phyloP scores from a whole-genome alignment of 2,113 vertebrate genomes.

The Bungarus multicinctus region DNA sequence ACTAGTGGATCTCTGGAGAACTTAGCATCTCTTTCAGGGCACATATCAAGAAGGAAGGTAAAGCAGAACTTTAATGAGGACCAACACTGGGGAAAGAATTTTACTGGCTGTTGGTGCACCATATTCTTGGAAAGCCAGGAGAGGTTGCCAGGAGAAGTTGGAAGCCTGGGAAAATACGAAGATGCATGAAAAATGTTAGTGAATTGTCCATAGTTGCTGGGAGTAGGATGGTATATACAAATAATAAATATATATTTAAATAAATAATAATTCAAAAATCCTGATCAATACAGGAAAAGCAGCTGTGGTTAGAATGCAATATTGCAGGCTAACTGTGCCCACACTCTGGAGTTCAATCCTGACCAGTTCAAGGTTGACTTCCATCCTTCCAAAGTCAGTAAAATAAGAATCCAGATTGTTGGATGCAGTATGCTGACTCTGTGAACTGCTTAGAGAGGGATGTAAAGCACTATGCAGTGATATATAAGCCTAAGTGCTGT shows the following conservation, averaged over 20 bases:
- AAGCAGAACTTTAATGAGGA: neutral
- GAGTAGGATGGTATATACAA: neutral
- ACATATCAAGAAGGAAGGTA: neutral
- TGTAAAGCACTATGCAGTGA: neutral
- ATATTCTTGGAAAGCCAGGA: neutral
- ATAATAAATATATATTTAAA: neutral
- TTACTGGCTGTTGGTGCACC: neutral
- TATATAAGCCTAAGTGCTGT: neutral
- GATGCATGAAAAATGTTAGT: neutral
- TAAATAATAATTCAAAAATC: neutral
- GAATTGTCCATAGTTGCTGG: neutral
- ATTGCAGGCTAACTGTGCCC: neutral
- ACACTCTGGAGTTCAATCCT: neutral
- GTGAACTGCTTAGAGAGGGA: neutral
- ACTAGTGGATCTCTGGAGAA: neutral
- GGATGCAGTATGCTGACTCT: neutral
- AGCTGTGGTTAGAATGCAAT: neutral
- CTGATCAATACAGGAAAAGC: neutral
- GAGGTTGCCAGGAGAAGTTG: neutral
- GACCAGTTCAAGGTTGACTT: neutral
- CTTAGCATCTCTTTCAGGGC: neutral
- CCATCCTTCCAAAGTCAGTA: neutral
- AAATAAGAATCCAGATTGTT: neutral
- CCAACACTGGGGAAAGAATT: neutral
- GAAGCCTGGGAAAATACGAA: neutral